Evolutionary conservation across 92 coral and sea anemone species (phyloP).

Genomic region (Porites evermanni): DNA sequence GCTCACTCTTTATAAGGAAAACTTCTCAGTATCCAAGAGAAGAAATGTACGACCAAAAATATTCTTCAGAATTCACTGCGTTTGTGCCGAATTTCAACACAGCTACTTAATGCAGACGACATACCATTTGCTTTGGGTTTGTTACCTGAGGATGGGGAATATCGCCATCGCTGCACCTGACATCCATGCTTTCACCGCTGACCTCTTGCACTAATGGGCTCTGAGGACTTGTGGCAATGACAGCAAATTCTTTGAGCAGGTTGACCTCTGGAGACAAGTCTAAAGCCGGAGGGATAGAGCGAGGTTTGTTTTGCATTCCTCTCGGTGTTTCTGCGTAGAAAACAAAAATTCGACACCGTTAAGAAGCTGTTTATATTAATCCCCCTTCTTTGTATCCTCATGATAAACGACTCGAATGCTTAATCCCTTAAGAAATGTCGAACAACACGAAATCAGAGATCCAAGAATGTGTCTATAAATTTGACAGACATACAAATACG

Average conservation of each 20-base stretch:
- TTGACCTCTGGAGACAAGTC: conserved; percentile 71
- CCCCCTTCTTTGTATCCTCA: not conserved
- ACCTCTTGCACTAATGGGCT: conserved; percentile 90
- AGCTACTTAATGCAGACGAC: not conserved
- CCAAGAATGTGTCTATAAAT: not conserved
- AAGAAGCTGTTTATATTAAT: not conserved
- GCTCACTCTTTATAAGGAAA: too few species aligned
- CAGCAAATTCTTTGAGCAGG: conserved; percentile 90
- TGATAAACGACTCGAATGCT: not conserved
- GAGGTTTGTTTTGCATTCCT: conserved; percentile 35
- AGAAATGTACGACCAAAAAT: too few species aligned
- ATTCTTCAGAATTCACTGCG: too few species aligned
- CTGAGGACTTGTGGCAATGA: conserved; percentile 94
- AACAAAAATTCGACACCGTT: not conserved
- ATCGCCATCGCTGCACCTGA: conserved; percentile 43
- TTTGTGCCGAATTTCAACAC: too few species aligned
- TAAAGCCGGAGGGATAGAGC: conserved; percentile 80
- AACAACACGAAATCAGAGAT: not conserved
- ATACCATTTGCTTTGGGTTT: conserved; percentile 70
- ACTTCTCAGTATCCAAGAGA: too few species aligned
- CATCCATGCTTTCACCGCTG: conserved; percentile 52
- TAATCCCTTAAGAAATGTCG: not conserved
- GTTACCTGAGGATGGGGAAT: conserved; percentile 60
- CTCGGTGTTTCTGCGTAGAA: conserved; percentile 37
- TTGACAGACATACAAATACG: too few species aligned